Percentiles rank a stretch among this genome's conserved stretches.
Conservation (phyloP, 2,113 vertebrate genomes). For the Pangasianodon gigas region DNA sequence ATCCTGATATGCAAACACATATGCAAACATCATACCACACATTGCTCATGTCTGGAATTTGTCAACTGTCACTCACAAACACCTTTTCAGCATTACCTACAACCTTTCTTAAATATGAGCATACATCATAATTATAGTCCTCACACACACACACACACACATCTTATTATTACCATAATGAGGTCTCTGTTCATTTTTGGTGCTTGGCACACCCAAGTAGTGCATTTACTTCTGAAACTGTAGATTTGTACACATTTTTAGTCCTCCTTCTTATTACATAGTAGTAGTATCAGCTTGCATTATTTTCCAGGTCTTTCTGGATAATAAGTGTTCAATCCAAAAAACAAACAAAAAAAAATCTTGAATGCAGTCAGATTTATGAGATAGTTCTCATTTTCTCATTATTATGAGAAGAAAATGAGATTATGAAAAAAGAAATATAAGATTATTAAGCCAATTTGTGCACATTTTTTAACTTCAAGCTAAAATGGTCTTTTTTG, state of each 20-base stretch:
- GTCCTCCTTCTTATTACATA: not conserved
- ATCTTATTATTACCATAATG: constrained; percentile 4
- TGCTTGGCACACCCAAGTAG: not conserved
- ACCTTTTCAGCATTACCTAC: constrained; percentile 64
- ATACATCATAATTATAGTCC: constrained; percentile 70
- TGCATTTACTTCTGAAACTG: not conserved
- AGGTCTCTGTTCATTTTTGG: not conserved
- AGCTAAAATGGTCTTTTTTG: not conserved
- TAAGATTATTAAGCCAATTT: not conserved
- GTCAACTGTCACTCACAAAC: constrained; percentile 65
- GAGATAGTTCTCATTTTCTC: not conserved
- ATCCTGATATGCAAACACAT: constrained; percentile 53
- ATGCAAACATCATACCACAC: constrained; percentile 41
- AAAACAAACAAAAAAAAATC: too few species aligned
- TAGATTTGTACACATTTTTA: not conserved
- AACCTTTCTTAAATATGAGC: constrained; percentile 60
- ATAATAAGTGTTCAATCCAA: not conserved
- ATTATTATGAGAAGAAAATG: not conserved
- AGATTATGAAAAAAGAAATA: not conserved
- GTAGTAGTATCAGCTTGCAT: not conserved
- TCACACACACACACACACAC: constrained; percentile 7
- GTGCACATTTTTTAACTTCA: not conserved
- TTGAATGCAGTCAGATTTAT: not conserved
- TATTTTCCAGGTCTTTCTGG: not conserved
- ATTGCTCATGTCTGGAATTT: constrained; percentile 65